Conservation (phyloP, 2,888 invertebrate genomes). For the Ophion ventricosus region DNA sequence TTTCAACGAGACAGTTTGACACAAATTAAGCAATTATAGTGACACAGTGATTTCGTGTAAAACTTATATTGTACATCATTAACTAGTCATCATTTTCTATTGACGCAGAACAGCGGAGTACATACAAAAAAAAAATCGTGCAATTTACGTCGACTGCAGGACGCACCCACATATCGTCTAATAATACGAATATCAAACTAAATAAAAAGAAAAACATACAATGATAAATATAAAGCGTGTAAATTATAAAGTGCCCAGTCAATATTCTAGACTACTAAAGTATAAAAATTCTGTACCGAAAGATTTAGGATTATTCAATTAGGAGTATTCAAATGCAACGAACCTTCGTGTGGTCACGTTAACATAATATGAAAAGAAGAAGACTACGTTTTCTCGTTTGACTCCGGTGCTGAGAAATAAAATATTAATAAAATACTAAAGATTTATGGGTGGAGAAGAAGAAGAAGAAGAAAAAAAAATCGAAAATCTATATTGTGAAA, state of each 20-base stretch:
- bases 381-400: background rate
- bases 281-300: background rate
- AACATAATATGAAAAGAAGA: conserved; percentile 5
- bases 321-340: conserved; percentile 21
- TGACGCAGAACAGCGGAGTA: background rate
- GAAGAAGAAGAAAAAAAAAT: conserved; percentile 15
- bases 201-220: conserved; percentile 10
- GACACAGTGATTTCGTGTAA: conserved; percentile 55
- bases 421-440: background rate
- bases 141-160: conserved; percentile 45
- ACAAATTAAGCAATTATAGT: conserved; percentile 33
- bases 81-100: conserved; percentile 38
- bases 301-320: conserved; percentile 26
- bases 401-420: background rate
- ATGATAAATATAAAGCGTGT: conserved; percentile 51
- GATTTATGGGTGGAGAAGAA: background rate
- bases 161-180: conserved; percentile 56
- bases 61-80: conserved; percentile 28
- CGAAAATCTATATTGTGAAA: conserved; percentile 13
- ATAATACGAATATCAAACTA: conserved; percentile 13
- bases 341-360: conserved; percentile 12
- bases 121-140: conserved; percentile 32
- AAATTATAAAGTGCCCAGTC: conserved; percentile 37
- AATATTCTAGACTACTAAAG: conserved; percentile 33
- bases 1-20: conserved; percentile 15